Evolutionary conservation across 2,888 invertebrate species (phyloP), one percentile per base, ranked within the genome.

Genomic region (Syrista parreyssii): DNA sequence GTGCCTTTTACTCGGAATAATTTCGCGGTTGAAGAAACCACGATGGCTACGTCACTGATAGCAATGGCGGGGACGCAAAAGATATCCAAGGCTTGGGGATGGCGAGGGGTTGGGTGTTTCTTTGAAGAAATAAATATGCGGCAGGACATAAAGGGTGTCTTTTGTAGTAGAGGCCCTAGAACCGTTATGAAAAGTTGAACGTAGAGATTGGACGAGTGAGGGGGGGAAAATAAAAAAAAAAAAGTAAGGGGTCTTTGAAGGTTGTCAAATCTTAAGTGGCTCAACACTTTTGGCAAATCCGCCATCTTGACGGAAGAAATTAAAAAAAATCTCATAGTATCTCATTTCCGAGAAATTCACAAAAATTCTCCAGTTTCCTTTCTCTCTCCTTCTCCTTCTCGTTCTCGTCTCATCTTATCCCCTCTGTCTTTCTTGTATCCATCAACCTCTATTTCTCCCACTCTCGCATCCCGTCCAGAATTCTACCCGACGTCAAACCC

Each of bases 241-340:
- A 55, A 55, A 23, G 2, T 55, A 55, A 55, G 23, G 23, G 23
- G 15, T 55, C 55, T 55, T 55, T 55, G 55, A 55, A 9, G 55
- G 55, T 23, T 23, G 23, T 9, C 55, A 55, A 23, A 55, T 55
- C 23, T 55, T 55, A 55, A 55, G 15, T 55, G 55, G 23, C 9
- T 23, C 2, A 55, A 55, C 55, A 55, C 23, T 23, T 55, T 34
- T 34, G 3, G 34, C 34, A 34, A 34, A 34, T 34, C 34, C 6
- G 34, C 34, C 34, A 6, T 34, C 34, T 34, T 34, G 34, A 34
- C 3, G 34, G 9, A 9, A 9, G 34, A 9, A 34, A 34, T 34
- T n/a, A n/a, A 34, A 34, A 34, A 34, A 34, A 34, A 34, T 34
- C 23, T 55, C 55, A 2, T 55, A 78, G 75, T 79, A 85, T 78